phyloP scores from a whole-genome alignment of 1,140 invertebrate species.

The Calephelis virginiensis region DNA sequence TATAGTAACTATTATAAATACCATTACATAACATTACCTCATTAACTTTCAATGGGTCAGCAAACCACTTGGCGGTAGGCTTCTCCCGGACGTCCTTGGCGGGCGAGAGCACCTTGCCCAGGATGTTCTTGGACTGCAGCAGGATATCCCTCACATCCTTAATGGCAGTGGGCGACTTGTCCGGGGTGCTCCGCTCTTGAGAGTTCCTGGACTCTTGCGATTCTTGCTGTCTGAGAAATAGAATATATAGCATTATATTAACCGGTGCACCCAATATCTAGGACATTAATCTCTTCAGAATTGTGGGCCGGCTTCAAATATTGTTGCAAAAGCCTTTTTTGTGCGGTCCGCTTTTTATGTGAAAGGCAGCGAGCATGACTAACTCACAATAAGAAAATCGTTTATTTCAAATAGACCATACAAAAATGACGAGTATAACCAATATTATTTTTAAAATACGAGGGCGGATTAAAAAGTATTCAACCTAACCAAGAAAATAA shows the following conservation, averaged over 20 bases:
- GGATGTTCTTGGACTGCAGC: conserved; percentile 86
- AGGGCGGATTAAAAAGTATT: too few species aligned
- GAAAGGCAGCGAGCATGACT: too few species aligned
- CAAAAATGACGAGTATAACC: too few species aligned
- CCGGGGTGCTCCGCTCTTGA: conserved; percentile 43
- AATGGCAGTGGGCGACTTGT: conserved; percentile 72
- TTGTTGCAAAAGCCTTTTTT: too few species aligned
- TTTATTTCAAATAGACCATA: too few species aligned
- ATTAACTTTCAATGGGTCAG: conserved; percentile 37
- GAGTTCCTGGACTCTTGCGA: conserved; percentile 58
- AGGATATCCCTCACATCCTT: conserved; percentile 87
- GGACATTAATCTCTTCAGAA: too few species aligned
- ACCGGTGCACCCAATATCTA: too few species aligned
- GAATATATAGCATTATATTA: background rate
- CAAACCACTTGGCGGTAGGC: conserved; percentile 58
- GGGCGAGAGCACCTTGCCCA: conserved; percentile 89
- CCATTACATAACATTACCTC: conserved; percentile 35
- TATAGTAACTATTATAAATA: background rate
- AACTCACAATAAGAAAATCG: too few species aligned
- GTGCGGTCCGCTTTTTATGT: too few species aligned
- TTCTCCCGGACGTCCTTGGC: conserved; percentile 69
- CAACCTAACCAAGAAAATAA: too few species aligned
- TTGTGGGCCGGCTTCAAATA: too few species aligned
- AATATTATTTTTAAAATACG: too few species aligned
- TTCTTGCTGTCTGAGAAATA: conserved; percentile 53